These are phyloP conservation scores for Petrocephalus zakoni DNA, from an alignment of 2,113 vertebrate genomes.

Conservation along the genomic window DNA sequence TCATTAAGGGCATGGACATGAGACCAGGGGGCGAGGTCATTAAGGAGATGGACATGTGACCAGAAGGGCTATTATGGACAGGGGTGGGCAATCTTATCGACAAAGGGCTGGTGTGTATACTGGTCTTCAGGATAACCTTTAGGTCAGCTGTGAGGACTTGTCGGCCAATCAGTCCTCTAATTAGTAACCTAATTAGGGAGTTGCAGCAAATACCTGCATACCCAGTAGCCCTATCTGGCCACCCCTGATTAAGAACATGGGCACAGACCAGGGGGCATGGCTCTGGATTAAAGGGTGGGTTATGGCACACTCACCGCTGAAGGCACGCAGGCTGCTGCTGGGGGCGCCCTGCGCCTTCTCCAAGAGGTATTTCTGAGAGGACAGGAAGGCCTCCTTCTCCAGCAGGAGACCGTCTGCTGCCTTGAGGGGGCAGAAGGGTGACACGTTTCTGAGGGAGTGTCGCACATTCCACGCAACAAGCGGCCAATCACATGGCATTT, in stretches of 20 bases:
- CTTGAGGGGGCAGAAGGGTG: slow-evolving; percentile 60
- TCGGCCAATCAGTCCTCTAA: no score
- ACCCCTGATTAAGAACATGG: neutral
- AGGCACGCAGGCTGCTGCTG: slow-evolving; percentile 63
- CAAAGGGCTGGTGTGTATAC: no score
- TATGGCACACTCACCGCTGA: neutral
- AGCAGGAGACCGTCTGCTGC: slow-evolving; percentile 71
- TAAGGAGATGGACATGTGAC: neutral
- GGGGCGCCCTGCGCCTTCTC: slow-evolving; percentile 71
- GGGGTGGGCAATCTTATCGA: no score
- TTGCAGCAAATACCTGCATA: no score
- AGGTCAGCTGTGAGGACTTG: no score
- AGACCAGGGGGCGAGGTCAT: neutral
- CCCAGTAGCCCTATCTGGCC: no score
- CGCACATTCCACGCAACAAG: neutral
- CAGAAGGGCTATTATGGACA: no score
- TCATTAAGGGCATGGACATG: neutral
- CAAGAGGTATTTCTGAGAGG: slow-evolving; percentile 77
- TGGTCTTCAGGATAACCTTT: no score
- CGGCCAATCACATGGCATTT: neutral
- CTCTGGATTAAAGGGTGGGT: neutral
- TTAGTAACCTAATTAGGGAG: no score
- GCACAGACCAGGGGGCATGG: neutral
- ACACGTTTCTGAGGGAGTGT: neutral
- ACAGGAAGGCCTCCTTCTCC: slow-evolving; percentile 82